These are phyloP conservation scores for Lates calcarifer DNA, from an alignment of 2,113 vertebrate genomes.

Conservation along the genomic window DNA sequence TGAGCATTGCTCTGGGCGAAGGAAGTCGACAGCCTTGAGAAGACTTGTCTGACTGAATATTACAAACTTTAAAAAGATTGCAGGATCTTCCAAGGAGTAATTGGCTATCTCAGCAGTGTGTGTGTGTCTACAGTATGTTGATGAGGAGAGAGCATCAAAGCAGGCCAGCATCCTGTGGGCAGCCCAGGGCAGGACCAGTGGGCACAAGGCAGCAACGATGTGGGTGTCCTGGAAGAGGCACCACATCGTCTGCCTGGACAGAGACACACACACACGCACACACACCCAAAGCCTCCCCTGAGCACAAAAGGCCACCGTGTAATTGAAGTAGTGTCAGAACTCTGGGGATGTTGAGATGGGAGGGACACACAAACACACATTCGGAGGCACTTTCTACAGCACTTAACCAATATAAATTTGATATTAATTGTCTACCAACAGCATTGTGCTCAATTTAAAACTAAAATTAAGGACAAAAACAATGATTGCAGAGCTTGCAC, in stretches of 20 bases:
- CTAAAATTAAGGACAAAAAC: background rate
- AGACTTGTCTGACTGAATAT: slow-evolving; percentile 41
- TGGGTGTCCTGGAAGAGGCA: slow-evolving; percentile 79
- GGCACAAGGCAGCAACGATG: slow-evolving; percentile 67
- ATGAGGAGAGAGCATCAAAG: slow-evolving; percentile 75
- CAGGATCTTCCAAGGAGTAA: slow-evolving; percentile 54
- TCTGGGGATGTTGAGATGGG: slow-evolving; percentile 57
- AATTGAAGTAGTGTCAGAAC: slow-evolving; percentile 77
- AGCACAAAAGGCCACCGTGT: slow-evolving; percentile 70
- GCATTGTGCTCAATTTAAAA: background rate
- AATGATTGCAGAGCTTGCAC: background rate
- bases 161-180: slow-evolving; percentile 77
- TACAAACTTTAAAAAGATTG: slow-evolving; percentile 55
- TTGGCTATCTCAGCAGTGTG: slow-evolving; percentile 49
- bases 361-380: slow-evolving; percentile 43
- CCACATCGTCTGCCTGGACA: slow-evolving; percentile 64
- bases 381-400: background rate
- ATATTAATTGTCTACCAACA: background rate
- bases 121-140: slow-evolving; percentile 37
- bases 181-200: slow-evolving; percentile 76
- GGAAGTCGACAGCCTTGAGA: slow-evolving; percentile 42
- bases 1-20: slow-evolving; percentile 23
- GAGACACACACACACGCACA: slow-evolving; percentile 46
- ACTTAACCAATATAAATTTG: background rate
- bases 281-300: slow-evolving; percentile 14